Percentiles rank a stretch among this genome's conserved stretches.
Evolutionary conservation across 2,113 vertebrate genomes (phyloP).

Genomic region (Edolisoma coerulescens): DNA sequence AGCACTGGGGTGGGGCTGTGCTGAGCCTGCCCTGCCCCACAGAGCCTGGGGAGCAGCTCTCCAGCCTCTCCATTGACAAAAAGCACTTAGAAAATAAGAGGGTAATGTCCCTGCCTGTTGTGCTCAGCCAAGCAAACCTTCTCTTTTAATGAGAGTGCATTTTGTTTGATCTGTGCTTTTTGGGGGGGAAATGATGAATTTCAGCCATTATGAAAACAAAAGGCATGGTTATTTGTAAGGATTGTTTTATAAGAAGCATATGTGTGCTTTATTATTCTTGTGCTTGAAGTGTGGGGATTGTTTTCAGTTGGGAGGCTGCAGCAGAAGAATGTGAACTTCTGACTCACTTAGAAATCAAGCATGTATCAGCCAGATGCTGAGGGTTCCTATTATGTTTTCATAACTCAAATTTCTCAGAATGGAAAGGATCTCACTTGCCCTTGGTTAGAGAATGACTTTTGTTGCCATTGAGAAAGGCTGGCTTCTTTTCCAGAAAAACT

Average conservation of each 20-base stretch:
- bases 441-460: not conserved
- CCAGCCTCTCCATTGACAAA: not conserved
- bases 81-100: not conserved
- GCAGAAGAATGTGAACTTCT: constrained; percentile 56
- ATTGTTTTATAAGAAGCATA: constrained; percentile 55
- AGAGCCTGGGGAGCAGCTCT: not conserved
- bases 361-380: not conserved
- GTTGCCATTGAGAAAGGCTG: constrained; percentile 4
- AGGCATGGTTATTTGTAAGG: constrained; percentile 28
- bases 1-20: not conserved
- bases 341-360: constrained; percentile 28
- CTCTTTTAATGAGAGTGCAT: not conserved
- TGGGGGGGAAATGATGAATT: constrained; percentile 25
- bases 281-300: constrained; percentile 45
- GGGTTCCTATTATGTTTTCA: constrained; percentile 42
- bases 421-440: constrained; percentile 4
- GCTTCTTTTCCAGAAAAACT: not conserved
- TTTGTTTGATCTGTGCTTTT: constrained; percentile 45
- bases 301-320: constrained; percentile 44
- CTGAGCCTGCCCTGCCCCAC: not conserved
- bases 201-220: constrained; percentile 54
- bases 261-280: constrained; percentile 55
- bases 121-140: not conserved
- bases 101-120: not conserved
- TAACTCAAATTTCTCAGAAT: constrained; percentile 36